Percentiles rank a stretch among this genome's conserved stretches.
These are phyloP conservation scores for Dasysyrphus tricinctus DNA, from an alignment of 2,888 invertebrate species.

Conservation along the genomic window DNA sequence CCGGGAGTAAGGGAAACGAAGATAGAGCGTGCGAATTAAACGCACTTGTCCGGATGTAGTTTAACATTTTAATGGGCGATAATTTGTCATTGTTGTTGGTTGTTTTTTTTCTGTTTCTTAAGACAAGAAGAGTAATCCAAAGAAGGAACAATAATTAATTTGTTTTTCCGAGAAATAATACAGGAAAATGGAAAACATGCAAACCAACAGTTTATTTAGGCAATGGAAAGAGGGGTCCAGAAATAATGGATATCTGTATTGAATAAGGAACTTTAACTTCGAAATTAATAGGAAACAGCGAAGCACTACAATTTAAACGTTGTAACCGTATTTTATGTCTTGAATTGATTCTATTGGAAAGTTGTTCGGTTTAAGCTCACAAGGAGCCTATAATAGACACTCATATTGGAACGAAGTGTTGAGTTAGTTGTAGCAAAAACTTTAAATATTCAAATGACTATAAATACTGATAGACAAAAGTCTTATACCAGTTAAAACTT, in stretches of 20 bases:
- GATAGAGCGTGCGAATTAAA: conserved; percentile 54
- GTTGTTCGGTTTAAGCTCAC: no score
- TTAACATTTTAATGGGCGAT: conserved; percentile 68
- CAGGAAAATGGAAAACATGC: neutral
- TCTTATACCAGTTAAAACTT: no score
- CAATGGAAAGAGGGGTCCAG: neutral
- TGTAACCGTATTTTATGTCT: neutral
- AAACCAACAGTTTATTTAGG: neutral
- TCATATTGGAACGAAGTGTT: no score
- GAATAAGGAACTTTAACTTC: neutral
- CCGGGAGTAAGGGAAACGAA: neutral
- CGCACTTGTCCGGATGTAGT: conserved; percentile 59
- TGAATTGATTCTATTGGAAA: no score
- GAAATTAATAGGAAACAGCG: neutral
- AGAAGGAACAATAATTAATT: conserved; percentile 21
- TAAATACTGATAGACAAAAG: no score
- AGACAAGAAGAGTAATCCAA: neutral
- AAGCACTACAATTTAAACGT: neutral
- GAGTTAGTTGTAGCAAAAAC: no score
- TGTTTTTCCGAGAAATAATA: conserved; percentile 1
- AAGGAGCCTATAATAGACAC: no score
- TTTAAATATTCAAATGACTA: no score
- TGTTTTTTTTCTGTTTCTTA: neutral
- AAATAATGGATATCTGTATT: neutral
- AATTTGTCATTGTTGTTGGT: conserved; percentile 64